Conservation (phyloP, 2,888 invertebrate genomes). For the Chymomyza caudatula region DNA sequence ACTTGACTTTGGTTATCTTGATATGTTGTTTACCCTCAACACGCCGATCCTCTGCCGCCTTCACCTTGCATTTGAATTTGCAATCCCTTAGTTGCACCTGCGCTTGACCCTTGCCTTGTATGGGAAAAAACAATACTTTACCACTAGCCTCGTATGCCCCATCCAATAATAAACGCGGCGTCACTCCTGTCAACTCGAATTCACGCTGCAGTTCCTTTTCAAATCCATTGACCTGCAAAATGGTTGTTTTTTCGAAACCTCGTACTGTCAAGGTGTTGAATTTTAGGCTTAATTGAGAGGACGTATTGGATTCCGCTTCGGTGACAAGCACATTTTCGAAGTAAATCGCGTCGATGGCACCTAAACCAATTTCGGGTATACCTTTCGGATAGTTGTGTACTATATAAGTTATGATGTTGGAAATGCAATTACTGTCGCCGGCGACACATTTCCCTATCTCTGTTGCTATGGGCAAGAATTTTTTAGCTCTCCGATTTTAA, state of each 20-base stretch:
- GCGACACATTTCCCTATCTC: conserved; percentile 53
- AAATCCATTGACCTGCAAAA: conserved; percentile 60
- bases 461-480: conserved; percentile 7
- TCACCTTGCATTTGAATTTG: conserved; percentile 39
- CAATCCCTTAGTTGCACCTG: conserved; percentile 52
- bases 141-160: conserved; percentile 75
- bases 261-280: conserved; percentile 44
- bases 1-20: conserved; percentile 45
- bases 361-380: conserved; percentile 49
- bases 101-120: conserved; percentile 72
- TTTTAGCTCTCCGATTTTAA: too few relatives aligned
- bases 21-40: conserved; percentile 37
- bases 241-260: conserved; percentile 51
- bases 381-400: conserved; percentile 58
- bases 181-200: conserved; percentile 20
- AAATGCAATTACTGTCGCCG: conserved; percentile 58
- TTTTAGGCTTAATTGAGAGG: conserved; percentile 54
- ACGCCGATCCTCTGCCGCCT: conserved; percentile 25
- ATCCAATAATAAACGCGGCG: conserved; percentile 47
- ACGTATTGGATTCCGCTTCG: conserved; percentile 27
- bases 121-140: conserved; percentile 74
- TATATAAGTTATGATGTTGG: conserved; percentile 45
- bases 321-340: conserved; percentile 49
- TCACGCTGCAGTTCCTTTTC: conserved; percentile 40
- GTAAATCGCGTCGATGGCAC: conserved; percentile 42